phyloP scores from a whole-genome alignment of 2,797 vertebrate species.

The Champsocephalus gunnari region DNA sequence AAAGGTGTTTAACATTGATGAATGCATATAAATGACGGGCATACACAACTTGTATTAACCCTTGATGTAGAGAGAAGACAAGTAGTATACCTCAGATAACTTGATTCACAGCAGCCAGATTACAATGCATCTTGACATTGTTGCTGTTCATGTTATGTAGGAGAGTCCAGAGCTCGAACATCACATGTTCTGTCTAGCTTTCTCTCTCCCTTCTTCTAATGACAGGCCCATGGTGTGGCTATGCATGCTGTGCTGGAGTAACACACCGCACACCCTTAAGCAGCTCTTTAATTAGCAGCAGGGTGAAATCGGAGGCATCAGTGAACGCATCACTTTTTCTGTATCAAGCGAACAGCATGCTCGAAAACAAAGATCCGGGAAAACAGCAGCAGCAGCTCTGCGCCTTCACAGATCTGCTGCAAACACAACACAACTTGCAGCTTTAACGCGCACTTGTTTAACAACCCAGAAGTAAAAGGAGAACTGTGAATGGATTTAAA shows the following conservation, averaged over 20 bases:
- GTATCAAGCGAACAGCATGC: slow-evolving; percentile 40
- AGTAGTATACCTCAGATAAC: neutral
- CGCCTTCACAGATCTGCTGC: slow-evolving; percentile 23
- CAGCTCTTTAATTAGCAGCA: slow-evolving; percentile 59
- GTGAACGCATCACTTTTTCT: slow-evolving; percentile 38
- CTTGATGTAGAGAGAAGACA: too few relatives aligned
- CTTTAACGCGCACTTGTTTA: slow-evolving; percentile 46
- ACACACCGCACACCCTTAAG: slow-evolving; percentile 39
- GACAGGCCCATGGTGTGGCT: slow-evolving; percentile 34
- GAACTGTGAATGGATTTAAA: neutral
- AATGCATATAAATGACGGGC: neutral
- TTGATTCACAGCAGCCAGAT: neutral
- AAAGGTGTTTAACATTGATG: slow-evolving; percentile 1
- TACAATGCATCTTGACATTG: neutral
- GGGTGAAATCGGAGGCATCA: slow-evolving; percentile 5
- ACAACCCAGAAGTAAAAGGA: slow-evolving; percentile 2
- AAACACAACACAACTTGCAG: slow-evolving; percentile 53
- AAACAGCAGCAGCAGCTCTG: slow-evolving; percentile 17
- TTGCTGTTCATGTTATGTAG: neutral
- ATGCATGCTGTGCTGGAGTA: slow-evolving; percentile 42
- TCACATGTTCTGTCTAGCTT: neutral
- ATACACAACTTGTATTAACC: neutral
- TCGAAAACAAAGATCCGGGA: slow-evolving; percentile 15
- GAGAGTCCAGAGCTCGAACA: neutral
- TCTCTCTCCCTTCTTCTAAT: slow-evolving; percentile 1